A percentile compares a stretch with the other conserved stretches of the same genome.
phyloP scores from a whole-genome alignment of 1,140 invertebrate species.

The Potamilus streckersoni region DNA sequence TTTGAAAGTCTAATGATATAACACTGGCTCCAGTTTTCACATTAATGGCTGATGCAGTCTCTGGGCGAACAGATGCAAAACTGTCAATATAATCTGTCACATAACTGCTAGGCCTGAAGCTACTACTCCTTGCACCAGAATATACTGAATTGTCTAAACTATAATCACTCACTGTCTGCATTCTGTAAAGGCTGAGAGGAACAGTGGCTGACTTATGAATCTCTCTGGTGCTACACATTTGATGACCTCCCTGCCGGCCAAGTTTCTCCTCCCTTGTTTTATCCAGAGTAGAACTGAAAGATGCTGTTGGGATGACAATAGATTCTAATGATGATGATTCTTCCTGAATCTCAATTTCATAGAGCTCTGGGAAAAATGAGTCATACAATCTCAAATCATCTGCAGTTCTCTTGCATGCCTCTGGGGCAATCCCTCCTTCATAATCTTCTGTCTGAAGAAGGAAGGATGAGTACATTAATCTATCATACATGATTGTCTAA shows the following conservation, averaged over 20 bases:
- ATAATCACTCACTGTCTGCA: constrained; percentile 14
- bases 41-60: constrained; percentile 54
- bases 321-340: background rate
- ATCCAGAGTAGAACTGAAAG: constrained; percentile 6
- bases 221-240: background rate
- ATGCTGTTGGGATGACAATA: constrained; percentile 29
- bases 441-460: constrained; percentile 52
- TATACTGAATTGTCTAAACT: constrained; percentile 18
- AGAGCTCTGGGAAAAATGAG: constrained; percentile 62
- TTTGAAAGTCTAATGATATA: constrained; percentile 53
- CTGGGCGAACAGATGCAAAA: constrained; percentile 7
- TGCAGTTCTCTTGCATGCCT: constrained; percentile 45
- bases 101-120: background rate
- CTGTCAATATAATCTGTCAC: constrained; percentile 18
- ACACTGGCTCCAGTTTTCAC: constrained; percentile 61
- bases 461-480: background rate
- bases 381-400: constrained; percentile 62
- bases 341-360: constrained; percentile 57
- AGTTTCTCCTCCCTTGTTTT: background rate
- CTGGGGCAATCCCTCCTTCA: constrained; percentile 38
- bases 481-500: background rate
- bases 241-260: background rate
- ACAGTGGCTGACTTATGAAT: constrained; percentile 16
- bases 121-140: constrained; percentile 8
- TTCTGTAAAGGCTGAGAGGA: constrained; percentile 10